phyloP scores from a whole-genome alignment of 2,888 invertebrate species.

The Oscheius sp. region DNA sequence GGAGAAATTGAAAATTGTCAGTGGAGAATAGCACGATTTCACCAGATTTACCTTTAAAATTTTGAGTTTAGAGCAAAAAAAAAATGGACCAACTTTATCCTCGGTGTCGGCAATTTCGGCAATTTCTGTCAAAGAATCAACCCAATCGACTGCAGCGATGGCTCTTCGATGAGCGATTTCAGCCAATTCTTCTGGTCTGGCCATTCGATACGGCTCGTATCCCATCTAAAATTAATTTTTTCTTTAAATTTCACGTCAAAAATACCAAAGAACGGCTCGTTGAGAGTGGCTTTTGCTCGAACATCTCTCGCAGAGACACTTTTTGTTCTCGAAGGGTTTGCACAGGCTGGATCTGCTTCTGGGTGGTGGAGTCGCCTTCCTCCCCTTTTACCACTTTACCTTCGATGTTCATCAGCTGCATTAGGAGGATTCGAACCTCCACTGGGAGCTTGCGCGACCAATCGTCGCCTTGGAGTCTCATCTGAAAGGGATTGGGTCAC shows the following conservation, averaged over 20 bases:
- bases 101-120: slow-evolving; percentile 64
- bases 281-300: slow-evolving; percentile 63
- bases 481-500: slow-evolving; percentile 45
- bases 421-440: slow-evolving; percentile 64
- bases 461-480: slow-evolving; percentile 68
- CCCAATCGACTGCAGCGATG: slow-evolving; percentile 69
- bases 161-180: slow-evolving; percentile 68
- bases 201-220: slow-evolving; percentile 66
- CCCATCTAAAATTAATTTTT: slow-evolving; percentile 55
- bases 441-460: slow-evolving; percentile 69
- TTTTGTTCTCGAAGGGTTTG: slow-evolving; percentile 41
- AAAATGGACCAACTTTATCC: slow-evolving; percentile 52
- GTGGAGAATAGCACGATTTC: slow-evolving; percentile 66
- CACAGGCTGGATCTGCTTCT: slow-evolving; percentile 25
- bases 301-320: slow-evolving; percentile 65
- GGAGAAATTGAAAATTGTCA: slow-evolving; percentile 69
- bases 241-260: not conserved
- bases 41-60: slow-evolving; percentile 56
- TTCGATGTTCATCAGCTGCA: slow-evolving; percentile 69
- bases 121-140: slow-evolving; percentile 65
- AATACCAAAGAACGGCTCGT: slow-evolving; percentile 39
- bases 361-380: slow-evolving; percentile 42
- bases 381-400: slow-evolving; percentile 63
- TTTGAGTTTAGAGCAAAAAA: not conserved
- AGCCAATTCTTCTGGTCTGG: slow-evolving; percentile 64